Base-by-base conservation (phyloP, 2,797 vertebrate genomes). In the Menidia menidia region DNA sequence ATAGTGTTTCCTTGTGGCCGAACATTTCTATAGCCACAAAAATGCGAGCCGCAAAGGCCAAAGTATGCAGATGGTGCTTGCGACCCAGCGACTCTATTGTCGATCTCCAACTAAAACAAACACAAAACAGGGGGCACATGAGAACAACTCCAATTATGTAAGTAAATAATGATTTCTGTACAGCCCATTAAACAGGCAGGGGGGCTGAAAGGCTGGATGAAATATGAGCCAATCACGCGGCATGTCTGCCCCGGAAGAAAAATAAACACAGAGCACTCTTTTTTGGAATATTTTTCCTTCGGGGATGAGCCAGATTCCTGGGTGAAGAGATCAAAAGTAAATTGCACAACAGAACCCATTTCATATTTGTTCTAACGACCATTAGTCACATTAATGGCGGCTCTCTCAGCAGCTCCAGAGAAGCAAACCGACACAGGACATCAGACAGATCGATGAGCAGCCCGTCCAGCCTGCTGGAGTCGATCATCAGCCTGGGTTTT, bases 401-500 rank as follows among this genome's bases (percentile, higher is more conserved):
- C 35, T 64, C 44, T 32, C 41, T n/a, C 30, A 60, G 32, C 39
- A 41, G 50, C 45, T 64, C 54, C 58, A 52, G 32, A 25, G 35
- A 16, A 58, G 11, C 59, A 35, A 65, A 56, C 60, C 19, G 25
- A 25, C 25, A 25, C 25, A 25, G 25, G 25, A 25, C 74, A 48
- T 61, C 61, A 70, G 67, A 69, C 62, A 14, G 78, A 89, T 88
- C 68, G 74, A 83, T 66, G 67, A 63, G 1, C 52, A 18, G n/a
- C 8, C 51, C 47, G 16, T 66, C 45, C 74, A 58, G 60, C 39
- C 65, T 54, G 54, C 64, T 10, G 0, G 1, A 75, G 88, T 88
- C 77, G 89, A 90, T 84, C 82, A 90, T 90, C 88, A 90, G 70
- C 83, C 69, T 6, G 57, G 69, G 76, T 81, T 83, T 52, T 84